Evolutionary conservation across 2,113 vertebrate species (phyloP).

Genomic region (Melanostigma gelatinosum): DNA sequence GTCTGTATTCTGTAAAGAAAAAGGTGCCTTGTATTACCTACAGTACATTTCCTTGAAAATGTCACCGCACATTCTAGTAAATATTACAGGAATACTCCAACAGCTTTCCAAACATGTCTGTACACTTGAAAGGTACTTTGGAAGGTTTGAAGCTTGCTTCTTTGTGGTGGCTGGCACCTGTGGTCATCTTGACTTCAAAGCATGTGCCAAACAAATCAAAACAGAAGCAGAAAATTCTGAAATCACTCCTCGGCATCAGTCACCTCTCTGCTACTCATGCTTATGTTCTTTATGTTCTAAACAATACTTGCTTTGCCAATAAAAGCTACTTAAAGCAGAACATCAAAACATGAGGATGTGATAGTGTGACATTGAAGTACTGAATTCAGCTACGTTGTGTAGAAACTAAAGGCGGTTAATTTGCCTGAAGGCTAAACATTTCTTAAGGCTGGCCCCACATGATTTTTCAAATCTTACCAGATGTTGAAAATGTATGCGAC

Average conservation of each 20-base stretch:
- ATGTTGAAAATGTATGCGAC: too few relatives aligned
- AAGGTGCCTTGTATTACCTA: background rate
- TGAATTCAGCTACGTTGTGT: too few relatives aligned
- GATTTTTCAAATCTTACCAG: too few relatives aligned
- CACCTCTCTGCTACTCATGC: background rate
- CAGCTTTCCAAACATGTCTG: background rate
- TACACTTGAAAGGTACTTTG: background rate
- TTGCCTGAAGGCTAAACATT: too few relatives aligned
- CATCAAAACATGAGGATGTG: background rate
- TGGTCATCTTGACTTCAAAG: background rate
- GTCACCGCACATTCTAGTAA: background rate
- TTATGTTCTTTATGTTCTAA: background rate
- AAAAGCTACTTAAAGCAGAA: background rate
- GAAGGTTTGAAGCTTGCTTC: background rate
- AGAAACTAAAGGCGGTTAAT: background rate
- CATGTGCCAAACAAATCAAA: background rate
- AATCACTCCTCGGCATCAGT: background rate
- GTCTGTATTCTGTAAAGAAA: background rate
- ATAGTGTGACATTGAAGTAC: background rate
- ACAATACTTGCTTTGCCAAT: background rate
- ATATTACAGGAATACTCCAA: background rate
- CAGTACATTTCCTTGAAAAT: too few relatives aligned
- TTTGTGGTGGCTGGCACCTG: background rate
- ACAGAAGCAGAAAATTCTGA: background rate
- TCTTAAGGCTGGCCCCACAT: too few relatives aligned